These are phyloP conservation scores for Tragelaphus oryx DNA, from an alignment of 2,797 vertebrate genomes.

Conservation along the genomic window DNA sequence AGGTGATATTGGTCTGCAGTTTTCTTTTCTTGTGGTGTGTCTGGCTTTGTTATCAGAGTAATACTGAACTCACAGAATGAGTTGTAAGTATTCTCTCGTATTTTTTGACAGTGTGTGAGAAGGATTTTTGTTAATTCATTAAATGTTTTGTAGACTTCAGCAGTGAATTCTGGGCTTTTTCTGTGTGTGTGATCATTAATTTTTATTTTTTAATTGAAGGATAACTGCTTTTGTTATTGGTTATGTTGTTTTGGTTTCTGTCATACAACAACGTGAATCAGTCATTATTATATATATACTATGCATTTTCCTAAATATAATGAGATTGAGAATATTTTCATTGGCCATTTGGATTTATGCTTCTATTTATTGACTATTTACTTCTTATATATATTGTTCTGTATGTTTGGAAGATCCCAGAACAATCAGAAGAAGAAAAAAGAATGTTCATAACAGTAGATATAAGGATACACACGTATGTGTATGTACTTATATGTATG, in stretches of 20 bases:
- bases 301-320: not conserved
- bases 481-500: not conserved
- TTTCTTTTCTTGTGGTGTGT: not conserved
- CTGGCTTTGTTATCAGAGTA: not conserved
- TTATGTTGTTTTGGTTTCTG: not conserved
- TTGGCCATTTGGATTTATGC: not conserved
- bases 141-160: not conserved
- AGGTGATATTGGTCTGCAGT: not conserved
- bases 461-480: not conserved
- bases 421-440: not conserved
- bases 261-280: not conserved
- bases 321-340: slow-evolving; percentile 4
- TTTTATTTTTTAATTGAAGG: not conserved
- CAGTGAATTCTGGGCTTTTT: not conserved
- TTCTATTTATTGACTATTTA: not conserved
- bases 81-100: not conserved
- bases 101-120: not conserved
- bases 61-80: not conserved
- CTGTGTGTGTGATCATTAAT: not conserved
- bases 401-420: not conserved
- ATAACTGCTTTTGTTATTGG: not conserved
- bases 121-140: not conserved
- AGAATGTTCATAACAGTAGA: not conserved
- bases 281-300: not conserved
- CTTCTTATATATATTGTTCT: not conserved